A percentile compares a stretch with the other conserved stretches of the same genome.
These are phyloP conservation scores for Carettochelys insculpta DNA, from an alignment of 2,113 vertebrate genomes.

Conservation along the genomic window DNA sequence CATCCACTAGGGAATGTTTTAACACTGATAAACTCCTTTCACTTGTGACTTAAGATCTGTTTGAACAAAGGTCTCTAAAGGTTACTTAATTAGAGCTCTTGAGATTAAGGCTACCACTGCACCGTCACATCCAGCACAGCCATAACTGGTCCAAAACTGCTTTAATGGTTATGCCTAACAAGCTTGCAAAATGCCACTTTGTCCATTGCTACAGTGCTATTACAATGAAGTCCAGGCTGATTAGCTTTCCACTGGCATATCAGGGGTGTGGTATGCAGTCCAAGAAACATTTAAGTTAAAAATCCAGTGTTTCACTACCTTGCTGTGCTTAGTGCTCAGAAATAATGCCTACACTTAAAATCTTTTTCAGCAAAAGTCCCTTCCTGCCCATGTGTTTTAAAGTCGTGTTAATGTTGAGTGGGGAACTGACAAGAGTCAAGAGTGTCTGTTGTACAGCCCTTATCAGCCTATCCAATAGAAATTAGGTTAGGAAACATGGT, in stretches of 20 bases:
- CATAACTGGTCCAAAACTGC: neutral
- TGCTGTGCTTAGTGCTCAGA: neutral
- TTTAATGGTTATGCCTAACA: neutral
- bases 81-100: neutral
- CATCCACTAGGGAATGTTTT: neutral
- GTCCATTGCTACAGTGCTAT: neutral
- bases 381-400: neutral
- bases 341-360: neutral
- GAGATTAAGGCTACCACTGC: neutral
- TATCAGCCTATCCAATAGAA: neutral
- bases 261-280: neutral
- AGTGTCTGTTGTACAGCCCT: neutral
- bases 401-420: neutral
- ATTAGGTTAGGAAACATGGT: neutral
- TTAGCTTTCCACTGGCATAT: neutral
- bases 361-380: neutral
- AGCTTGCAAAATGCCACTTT: neutral
- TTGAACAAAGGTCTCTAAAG: neutral
- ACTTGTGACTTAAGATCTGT: neutral
- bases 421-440: neutral
- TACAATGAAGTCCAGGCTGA: accelerated
- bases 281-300: neutral
- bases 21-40: neutral
- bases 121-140: neutral
- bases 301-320: neutral